phyloP scores from a whole-genome alignment of 2,797 vertebrate genomes.

The Chrysolophus pictus region DNA sequence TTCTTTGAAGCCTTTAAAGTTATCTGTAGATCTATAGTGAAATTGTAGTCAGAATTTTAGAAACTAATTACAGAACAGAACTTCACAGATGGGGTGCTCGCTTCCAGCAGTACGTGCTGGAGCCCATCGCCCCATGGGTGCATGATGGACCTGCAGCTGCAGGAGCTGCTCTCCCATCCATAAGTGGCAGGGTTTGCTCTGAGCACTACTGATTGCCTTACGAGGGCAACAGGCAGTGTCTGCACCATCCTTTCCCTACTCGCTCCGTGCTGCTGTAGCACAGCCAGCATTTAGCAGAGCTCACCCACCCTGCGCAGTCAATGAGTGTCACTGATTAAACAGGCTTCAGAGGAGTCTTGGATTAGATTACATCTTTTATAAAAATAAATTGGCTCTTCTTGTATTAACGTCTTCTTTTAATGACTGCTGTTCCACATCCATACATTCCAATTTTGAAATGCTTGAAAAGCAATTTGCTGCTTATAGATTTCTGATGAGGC shows the following conservation, averaged over 20 bases:
- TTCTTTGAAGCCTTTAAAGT: background rate
- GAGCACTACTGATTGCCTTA: too few species aligned
- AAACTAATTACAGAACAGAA: background rate
- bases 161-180: background rate
- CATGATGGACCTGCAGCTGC: background rate
- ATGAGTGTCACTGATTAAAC: background rate
- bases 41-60: background rate
- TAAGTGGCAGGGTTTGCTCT: background rate
- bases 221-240: background rate
- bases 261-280: rapidly evolving
- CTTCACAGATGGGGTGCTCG: background rate
- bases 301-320: rapidly evolving
- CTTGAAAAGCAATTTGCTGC: conserved; percentile 70
- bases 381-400: conserved; percentile 57
- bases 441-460: conserved; percentile 63
- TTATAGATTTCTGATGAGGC: conserved; percentile 70
- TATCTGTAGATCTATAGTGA: background rate
- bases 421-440: conserved; percentile 72
- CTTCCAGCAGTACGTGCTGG: background rate
- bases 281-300: rapidly evolving
- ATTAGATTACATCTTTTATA: conserved; percentile 38
- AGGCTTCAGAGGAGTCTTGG: conserved; percentile 25
- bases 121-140: background rate
- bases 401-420: conserved; percentile 70
- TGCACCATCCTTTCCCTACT: rapidly evolving